Base-by-base conservation (phyloP, 1,140 invertebrate genomes). In the Schlechtendalia chinensis region DNA sequence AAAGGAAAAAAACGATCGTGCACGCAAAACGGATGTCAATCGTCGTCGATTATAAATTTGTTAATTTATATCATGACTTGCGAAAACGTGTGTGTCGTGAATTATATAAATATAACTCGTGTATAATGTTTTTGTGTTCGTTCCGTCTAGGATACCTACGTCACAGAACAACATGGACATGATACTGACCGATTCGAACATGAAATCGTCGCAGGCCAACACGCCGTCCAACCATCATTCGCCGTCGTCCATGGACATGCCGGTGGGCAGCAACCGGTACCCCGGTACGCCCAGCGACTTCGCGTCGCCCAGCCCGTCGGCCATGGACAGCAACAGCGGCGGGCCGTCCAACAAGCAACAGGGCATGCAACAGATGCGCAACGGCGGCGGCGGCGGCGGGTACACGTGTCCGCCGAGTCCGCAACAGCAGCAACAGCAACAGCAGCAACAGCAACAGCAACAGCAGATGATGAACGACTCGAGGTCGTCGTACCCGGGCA, bases 251-350 rank as follows among this genome's bases (percentile, higher is more conserved):
- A 87, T 87, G 61, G 86, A 86, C 56, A 85, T 87, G 54, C 47
- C 69, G 1, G 47, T 47, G 1, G 87, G 86, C 82, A 83, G 84
- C 56, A 84, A 84, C 29, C 82, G 86, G 29, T 87, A 85, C 84
- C 85, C 86, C n/a, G 83, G 85, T 39, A 86, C 85, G 32, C 83
- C 84, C 32, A 69, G 61, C 56, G 80, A 81, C 61, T 81, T 81
- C 56, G 50, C 80, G 85, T 85, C 82, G 84, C 86, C 59, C 83
- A 86, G 82, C 85, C 85, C 61, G 83, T 84, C 22, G 84, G 85
- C 54, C 5, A 69, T 65, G 58, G 58, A 71, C 83, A 84, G 16
- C 84, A 72, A 50, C 27, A 72, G 24, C 24, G 22, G 47, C 16
- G 22, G 47, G 14, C 47, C 67, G 27, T 1, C 45, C 17, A 53